Evolutionary conservation across 2,888 invertebrate species (phyloP).

Genomic region (Seira sanloemensis): DNA sequence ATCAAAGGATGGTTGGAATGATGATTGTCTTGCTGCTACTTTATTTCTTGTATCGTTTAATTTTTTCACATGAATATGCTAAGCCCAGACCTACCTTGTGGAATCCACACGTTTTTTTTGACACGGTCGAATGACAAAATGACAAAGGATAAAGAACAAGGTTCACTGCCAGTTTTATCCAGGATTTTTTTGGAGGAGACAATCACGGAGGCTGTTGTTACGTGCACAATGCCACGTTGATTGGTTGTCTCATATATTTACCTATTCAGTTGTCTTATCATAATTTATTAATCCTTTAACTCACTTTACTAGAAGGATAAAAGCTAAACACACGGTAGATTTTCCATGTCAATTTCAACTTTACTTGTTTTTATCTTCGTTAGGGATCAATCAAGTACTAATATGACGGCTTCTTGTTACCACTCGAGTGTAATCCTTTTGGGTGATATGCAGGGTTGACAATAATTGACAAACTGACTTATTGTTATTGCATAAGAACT

Average conservation of each 20-base stretch:
- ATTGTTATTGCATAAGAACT: background rate
- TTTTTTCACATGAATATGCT: background rate
- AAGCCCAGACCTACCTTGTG: background rate
- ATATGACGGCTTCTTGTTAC: background rate
- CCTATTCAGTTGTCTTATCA: background rate
- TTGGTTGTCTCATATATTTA: background rate
- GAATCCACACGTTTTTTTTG: background rate
- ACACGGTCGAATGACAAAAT: background rate
- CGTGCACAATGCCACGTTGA: constrained; percentile 36
- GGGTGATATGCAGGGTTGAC: background rate
- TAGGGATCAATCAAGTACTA: background rate
- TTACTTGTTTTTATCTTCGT: background rate
- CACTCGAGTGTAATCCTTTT: background rate
- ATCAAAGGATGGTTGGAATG: background rate
- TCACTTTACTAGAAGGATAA: background rate
- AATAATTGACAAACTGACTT: background rate
- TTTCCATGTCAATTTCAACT: background rate
- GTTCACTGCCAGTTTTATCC: background rate
- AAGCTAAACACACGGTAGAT: background rate
- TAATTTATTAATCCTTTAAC: constrained; percentile 28
- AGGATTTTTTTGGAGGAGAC: constrained; percentile 20
- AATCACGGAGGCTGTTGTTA: constrained; percentile 35
- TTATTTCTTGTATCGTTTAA: too few species aligned
- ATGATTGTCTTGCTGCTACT: background rate
- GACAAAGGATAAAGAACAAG: constrained; percentile 21